Base-by-base conservation (phyloP, 35 echinoderm and acorn worm species). In the Eucidaris tribuloides region DNA sequence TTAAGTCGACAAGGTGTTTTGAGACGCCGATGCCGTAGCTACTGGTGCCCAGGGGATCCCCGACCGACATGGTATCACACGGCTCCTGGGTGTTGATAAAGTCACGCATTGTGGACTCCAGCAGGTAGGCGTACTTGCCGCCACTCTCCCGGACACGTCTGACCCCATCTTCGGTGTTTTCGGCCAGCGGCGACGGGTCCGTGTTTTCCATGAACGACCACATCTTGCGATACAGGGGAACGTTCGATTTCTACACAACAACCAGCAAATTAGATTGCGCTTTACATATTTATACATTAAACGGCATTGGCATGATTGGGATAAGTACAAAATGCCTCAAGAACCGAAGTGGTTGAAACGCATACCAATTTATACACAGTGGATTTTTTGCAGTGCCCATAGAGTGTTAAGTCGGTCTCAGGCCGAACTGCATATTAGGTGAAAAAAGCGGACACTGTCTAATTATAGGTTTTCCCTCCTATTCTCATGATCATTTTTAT, bases 1-100 rank as follows among this genome's bases (percentile, higher is more conserved):
- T 91, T 5, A 97, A 44, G 15, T 80, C 81, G 14, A 87, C 70
- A 18, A 88, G 77, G 32, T 89, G 62, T 37, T 92, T 97, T 4
- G 79, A 88, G 32, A 97, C 89, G 24, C 86, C 96, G 9, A 99
- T 90, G 3, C 96, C 96, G 62, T 99, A 99, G 46, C 96, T 88
- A n/a, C 85, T 89, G 4, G 86, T 86, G 45, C 87, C 88, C n/a
- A 99, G 56, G 13, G 79, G 62, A 37, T 89, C 83, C 1, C 82
- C 83, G 1, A 93, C 84, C 17, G 49, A 77, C 87, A 93, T 84
- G 5, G 96, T 93, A 42, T 93, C 83, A 46, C 96, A 99, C 2
- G 96, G 96, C 57, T 77, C 30, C 52, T 83, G 84, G 25, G 81
- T 70, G 59, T 81, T 93, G 46, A 81, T 43, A 19, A 90, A 99